Evolutionary conservation across 1,140 invertebrate genomes (phyloP).

Genomic region (Lepidurus packardi): DNA sequence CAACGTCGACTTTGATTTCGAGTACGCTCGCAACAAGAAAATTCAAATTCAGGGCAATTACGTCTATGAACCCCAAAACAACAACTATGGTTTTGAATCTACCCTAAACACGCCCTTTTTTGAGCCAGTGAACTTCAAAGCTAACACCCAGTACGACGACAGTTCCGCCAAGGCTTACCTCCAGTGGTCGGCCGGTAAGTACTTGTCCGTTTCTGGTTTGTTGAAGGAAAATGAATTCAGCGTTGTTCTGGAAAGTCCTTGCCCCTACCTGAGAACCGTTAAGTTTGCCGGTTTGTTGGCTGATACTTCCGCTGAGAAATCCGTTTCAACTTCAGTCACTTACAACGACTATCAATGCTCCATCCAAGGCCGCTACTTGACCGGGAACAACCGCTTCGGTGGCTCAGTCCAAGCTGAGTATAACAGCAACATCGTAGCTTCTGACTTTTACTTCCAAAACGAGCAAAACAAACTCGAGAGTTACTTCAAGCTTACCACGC

Average conservation of each 20-base stretch:
- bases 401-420: neutral
- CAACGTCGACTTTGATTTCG: constrained; percentile 23
- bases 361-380: constrained; percentile 18
- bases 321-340: neutral
- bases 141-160: neutral
- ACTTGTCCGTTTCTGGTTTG: constrained; percentile 10
- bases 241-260: neutral
- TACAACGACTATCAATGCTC: constrained; percentile 26
- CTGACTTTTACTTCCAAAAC: constrained; percentile 18
- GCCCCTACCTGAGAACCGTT: neutral
- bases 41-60: constrained; percentile 31
- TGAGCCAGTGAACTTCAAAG: neutral
- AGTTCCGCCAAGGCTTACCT: neutral
- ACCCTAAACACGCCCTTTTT: constrained; percentile 23
- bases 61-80: constrained; percentile 1
- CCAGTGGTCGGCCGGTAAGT: neutral
- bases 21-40: constrained; percentile 32
- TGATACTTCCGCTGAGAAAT: constrained; percentile 10
- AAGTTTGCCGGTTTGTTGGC: constrained; percentile 16
- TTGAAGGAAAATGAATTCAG: constrained; percentile 23
- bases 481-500: constrained; percentile 30
- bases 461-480: constrained; percentile 8
- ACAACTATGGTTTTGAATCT: neutral
- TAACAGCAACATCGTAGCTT: neutral
- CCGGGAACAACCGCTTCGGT: neutral